phyloP scores from a whole-genome alignment of 2,888 invertebrate species.

The Melikaiella ostensackeni region DNA sequence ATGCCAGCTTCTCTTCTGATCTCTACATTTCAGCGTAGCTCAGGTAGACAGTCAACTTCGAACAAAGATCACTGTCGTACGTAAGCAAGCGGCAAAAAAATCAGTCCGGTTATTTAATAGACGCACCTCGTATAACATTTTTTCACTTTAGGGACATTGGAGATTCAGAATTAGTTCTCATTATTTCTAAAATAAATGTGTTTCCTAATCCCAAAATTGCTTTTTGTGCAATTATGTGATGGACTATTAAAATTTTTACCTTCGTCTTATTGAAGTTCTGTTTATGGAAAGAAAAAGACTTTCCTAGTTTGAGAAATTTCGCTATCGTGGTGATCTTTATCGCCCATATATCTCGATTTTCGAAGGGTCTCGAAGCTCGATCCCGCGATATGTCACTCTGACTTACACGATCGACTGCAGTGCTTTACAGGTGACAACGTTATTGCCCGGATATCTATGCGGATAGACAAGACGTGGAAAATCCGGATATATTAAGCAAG shows the following conservation, averaged over 20 bases:
- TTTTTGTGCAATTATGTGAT: background rate
- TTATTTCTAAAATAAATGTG: background rate
- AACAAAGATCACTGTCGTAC: too few species aligned
- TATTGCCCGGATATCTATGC: slow-evolving; percentile 10
- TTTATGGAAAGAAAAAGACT: background rate
- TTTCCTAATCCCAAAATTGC: too few species aligned
- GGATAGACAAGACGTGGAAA: background rate
- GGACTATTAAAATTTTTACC: background rate
- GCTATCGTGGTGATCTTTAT: slow-evolving; percentile 25
- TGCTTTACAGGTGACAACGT: slow-evolving; percentile 11
- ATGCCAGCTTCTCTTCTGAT: too few species aligned
- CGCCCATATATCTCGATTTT: slow-evolving; percentile 9
- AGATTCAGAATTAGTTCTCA: too few species aligned
- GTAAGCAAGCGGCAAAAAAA: too few species aligned
- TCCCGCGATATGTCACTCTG: slow-evolving; percentile 22
- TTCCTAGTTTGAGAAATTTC: background rate
- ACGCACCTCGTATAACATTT: too few species aligned
- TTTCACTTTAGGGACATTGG: too few species aligned
- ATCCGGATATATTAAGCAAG: background rate
- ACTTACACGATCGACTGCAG: slow-evolving; percentile 19
- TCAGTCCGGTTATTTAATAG: too few species aligned
- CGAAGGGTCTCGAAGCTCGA: slow-evolving; percentile 23
- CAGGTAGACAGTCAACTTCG: too few species aligned
- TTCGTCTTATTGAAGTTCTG: background rate
- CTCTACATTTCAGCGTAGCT: too few species aligned